Percentiles rank a stretch among this genome's conserved stretches.
Conservation (phyloP, 2,797 vertebrate genomes). For the Premnoplex brunnescens region DNA sequence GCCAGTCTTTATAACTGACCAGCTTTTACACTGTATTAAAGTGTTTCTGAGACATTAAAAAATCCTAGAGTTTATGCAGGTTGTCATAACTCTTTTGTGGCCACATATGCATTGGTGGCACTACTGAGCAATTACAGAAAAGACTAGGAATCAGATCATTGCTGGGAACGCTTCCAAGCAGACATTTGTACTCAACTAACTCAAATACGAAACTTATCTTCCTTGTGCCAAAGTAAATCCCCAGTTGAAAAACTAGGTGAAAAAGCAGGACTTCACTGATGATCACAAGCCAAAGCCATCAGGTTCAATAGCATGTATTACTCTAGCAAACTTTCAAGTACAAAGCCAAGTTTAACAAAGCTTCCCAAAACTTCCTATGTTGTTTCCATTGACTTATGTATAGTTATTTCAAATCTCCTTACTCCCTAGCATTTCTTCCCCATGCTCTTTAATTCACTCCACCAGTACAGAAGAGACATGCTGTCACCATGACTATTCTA, state of each 20-base stretch:
- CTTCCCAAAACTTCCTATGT: neutral
- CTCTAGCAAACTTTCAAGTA: neutral
- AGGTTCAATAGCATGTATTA: neutral
- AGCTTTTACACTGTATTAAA: neutral
- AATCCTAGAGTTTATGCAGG: neutral
- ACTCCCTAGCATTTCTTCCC: neutral
- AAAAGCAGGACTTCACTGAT: neutral
- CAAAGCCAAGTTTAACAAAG: neutral
- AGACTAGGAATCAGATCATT: neutral
- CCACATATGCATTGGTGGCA: neutral
- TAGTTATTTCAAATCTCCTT: neutral
- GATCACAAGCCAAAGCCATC: neutral
- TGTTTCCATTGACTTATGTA: neutral
- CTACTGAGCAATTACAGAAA: neutral
- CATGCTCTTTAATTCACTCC: neutral
- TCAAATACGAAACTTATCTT: neutral
- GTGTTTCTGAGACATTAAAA: neutral
- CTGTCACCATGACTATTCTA: neutral
- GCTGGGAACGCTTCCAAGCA: neutral
- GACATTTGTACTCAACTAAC: neutral
- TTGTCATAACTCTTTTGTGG: neutral
- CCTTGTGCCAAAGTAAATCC: neutral
- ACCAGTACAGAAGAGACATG: neutral
- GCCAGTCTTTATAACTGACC: neutral
- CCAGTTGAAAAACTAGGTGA: neutral